Percentiles rank a stretch among this genome's conserved stretches.
Conservation (phyloP, 2,797 vertebrate species). For the Alcedo quadribrachys region DNA sequence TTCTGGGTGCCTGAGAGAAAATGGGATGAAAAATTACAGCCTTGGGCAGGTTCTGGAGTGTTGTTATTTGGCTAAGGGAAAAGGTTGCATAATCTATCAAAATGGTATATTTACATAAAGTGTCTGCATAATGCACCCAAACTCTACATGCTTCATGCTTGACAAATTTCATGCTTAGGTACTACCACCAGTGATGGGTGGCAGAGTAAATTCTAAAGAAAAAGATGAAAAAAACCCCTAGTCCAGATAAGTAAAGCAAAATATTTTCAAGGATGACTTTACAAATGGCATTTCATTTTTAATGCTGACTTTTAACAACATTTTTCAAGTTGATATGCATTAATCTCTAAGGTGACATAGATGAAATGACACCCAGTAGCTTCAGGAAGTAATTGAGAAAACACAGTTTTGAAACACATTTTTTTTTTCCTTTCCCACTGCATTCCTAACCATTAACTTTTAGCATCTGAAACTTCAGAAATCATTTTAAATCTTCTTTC, state of each 20-base stretch:
- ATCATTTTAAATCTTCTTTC: neutral
- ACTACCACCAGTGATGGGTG: neutral
- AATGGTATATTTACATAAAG: constrained; percentile 52
- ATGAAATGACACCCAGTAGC: neutral
- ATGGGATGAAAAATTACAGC: constrained; percentile 15
- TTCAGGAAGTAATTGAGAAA: neutral
- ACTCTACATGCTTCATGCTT: neutral
- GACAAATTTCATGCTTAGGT: neutral
- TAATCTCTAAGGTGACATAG: neutral
- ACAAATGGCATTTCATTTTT: neutral
- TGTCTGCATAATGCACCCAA: constrained; percentile 9
- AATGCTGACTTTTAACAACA: neutral
- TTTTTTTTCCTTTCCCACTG: neutral
- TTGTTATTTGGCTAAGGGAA: constrained; percentile 33
- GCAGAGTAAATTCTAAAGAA: constrained; percentile 1
- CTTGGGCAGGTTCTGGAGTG: constrained; percentile 1
- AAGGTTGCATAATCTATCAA: constrained; percentile 53
- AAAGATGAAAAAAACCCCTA: neutral
- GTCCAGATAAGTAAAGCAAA: neutral
- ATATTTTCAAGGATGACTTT: neutral
- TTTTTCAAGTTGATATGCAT: neutral
- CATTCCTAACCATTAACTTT: neutral
- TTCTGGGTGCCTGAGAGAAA: constrained; percentile 16
- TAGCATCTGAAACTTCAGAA: neutral
- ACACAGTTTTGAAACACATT: neutral